Evolutionary conservation across 2,797 vertebrate genomes (phyloP), one percentile per base, ranked within the genome.

Genomic region (Oreochromis grahami): DNA sequence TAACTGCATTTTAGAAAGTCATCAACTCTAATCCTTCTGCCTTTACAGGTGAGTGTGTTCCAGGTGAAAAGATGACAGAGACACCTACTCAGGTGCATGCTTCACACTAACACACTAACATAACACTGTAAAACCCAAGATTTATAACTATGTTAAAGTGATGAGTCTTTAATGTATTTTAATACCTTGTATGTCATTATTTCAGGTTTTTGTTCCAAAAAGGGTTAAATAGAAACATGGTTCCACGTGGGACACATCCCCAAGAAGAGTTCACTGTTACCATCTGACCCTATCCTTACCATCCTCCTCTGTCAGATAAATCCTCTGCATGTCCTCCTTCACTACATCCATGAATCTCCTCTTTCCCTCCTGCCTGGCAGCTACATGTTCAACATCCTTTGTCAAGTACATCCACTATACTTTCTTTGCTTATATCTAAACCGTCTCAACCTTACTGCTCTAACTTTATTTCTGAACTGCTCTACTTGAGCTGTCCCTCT

Each of bases 51-150:
- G 81, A 85, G 8, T 93, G 93, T 86, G 45, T 94, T 70, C 96
- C 96, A 48, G 95, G 93, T 81, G 95, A 96, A 63, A 84, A 84
- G 60, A 51, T 77, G 17, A 55, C 82, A 12, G 24, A 48, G 11
- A 13, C 48, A 3, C 10, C 34, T 11, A 1, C 70, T 72, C 53
- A 65, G 52, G 70, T 92, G 88, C 1, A 6, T 9, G n/a, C 9
- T n/a, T 72, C 70, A 52, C 60, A 43, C 11, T 14, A 2, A 55
- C 24, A 55, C 4, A 55, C 21, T 8, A 38, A 48, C 14, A 12
- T 63, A 63, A 63, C 58, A n/a, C n/a, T 34, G 2, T 63, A 63
- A 55, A 24, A 36, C 11, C 21, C 65, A 9, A 32, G 0, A 41
- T 56, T 7, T 74, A 13, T 77, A 24, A 41, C 26, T 63, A 11